phyloP scores from a whole-genome alignment of 2,113 vertebrate species.

The Elephantulus edwardii region DNA sequence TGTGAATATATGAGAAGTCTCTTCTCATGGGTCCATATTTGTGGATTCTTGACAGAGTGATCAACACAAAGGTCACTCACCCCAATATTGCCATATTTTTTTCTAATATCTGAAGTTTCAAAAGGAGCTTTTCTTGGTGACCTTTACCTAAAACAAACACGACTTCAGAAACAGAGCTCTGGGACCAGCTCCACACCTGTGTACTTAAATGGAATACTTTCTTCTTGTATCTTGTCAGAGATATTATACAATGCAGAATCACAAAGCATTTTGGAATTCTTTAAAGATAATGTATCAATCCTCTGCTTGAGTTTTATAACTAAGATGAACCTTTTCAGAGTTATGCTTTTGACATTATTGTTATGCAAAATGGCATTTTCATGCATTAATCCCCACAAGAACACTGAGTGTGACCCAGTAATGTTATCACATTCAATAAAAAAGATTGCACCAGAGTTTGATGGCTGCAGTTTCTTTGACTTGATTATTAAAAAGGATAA shows the following conservation, averaged over 20 bases:
- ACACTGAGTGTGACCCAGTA: constrained; percentile 62
- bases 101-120: constrained; percentile 77
- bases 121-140: constrained; percentile 76
- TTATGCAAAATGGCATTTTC: constrained; percentile 80
- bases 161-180: constrained; percentile 65
- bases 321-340: constrained; percentile 78
- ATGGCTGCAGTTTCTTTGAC: constrained; percentile 69
- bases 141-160: constrained; percentile 82
- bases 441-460: constrained; percentile 71
- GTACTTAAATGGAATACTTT: constrained; percentile 73
- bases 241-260: constrained; percentile 76
- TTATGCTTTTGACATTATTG: constrained; percentile 82
- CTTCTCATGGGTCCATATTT: constrained; percentile 54
- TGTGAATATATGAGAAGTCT: constrained; percentile 45
- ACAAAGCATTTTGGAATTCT: constrained; percentile 78
- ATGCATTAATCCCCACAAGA: constrained; percentile 79
- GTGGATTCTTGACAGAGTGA: constrained; percentile 72
- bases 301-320: constrained; percentile 78
- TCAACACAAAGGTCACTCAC: constrained; percentile 76
- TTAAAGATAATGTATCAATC: constrained; percentile 79
- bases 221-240: constrained; percentile 75
- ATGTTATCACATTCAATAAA: constrained; percentile 75
- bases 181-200: constrained; percentile 67
- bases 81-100: constrained; percentile 76
- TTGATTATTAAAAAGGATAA: constrained; percentile 76